Evolutionary conservation across 2,797 vertebrate genomes (phyloP).

Genomic region (Pteronotus mesoamericanus): DNA sequence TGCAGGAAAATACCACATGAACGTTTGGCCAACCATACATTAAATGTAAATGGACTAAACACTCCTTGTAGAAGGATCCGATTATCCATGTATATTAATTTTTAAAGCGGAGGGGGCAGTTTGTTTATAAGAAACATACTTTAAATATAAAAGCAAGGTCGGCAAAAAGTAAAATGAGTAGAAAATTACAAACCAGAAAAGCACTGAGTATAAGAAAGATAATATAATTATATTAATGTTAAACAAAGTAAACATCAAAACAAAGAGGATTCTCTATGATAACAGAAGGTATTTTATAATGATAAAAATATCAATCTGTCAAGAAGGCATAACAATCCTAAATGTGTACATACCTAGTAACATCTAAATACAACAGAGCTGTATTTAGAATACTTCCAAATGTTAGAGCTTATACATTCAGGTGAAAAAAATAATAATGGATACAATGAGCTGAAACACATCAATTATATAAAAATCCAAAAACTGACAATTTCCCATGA

Average conservation of each 20-base stretch:
- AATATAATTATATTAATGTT: neutral
- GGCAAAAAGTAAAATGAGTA: neutral
- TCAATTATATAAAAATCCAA: neutral
- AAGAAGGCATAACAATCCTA: neutral
- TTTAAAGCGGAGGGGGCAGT: neutral
- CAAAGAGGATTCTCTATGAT: neutral
- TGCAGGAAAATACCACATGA: no score
- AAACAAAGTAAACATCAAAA: conserved; percentile 2
- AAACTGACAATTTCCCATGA: neutral
- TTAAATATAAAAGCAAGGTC: neutral
- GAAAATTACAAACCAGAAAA: neutral
- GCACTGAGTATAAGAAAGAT: neutral
- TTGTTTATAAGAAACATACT: conserved; percentile 6
- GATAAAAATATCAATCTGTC: neutral
- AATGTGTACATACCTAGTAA: neutral
- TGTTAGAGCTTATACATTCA: neutral
- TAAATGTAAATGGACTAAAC: neutral
- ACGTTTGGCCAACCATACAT: neutral
- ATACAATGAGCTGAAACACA: neutral
- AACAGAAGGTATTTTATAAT: neutral
- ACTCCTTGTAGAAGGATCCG: neutral
- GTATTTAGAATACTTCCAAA: neutral
- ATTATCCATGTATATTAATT: neutral
- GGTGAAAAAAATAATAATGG: neutral
- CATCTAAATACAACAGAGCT: neutral